Evolutionary conservation across 2,797 vertebrate species (phyloP), one percentile per base, ranked within the genome.

Genomic region (Microchirus variegatus): DNA sequence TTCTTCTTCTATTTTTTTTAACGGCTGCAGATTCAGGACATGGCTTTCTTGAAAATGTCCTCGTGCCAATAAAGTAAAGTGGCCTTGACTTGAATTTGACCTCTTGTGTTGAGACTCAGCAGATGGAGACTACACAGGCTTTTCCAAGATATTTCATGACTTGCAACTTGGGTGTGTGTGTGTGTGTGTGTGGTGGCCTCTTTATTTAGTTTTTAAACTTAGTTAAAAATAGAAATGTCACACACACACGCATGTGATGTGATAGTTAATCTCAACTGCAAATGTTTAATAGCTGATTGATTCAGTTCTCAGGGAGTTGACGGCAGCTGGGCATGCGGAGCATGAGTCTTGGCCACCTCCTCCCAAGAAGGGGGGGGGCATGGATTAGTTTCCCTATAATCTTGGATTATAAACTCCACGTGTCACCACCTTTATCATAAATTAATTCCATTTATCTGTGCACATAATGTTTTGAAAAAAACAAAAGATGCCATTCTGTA

Each of bases 31-130:
- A 80, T 31, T 6, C 60, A 78, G 66, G 69, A 67, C 67, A 53
- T 41, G 53, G 59, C 9, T 78, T 70, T 79, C 70, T 76, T 64
- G 8, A 48, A 81, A 73, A 75, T 18, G 64, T 73, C 81, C 84
- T 68, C 75, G 64, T 67, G 71, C 66, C 70, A 84, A 65, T 74
- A 86, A 83, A 82, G n/a, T 63, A 55, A 83, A 87, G 77, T 81
- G 70, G 80, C 73, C 79, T 84, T 81, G 84, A 88, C 83, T 86
- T 78, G 81, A 63, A 76, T 82, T 82, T 84, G 84, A 87, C 83
- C 87, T 82, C 72, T 72, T 58, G 65, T 76, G 60, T 37, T 49
- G 45, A 57, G 64, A 66, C 51, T 73, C 66, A 47, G 70, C 77
- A 82, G 75, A 76, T 80, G 75, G 50, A 70, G 57, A 18, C 22